Evolutionary conservation across 2,888 invertebrate species (phyloP).

Genomic region (Atethmia centrago): DNA sequence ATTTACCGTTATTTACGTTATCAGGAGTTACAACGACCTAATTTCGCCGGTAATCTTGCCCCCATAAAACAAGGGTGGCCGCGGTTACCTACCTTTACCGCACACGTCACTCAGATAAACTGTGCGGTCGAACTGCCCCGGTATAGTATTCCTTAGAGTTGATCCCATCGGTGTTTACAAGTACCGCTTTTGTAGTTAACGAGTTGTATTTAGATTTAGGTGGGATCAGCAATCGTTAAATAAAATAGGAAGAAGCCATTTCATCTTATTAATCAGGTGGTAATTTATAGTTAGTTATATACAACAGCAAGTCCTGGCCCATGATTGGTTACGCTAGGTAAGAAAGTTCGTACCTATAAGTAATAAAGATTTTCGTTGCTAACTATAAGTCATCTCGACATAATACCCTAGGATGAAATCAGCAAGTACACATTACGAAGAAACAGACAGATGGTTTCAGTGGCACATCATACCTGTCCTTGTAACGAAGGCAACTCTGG

Average conservation of each 20-base stretch:
- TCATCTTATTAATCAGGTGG: neutral
- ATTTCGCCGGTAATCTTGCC: conserved; percentile 41
- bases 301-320: too few species aligned
- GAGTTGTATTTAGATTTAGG: neutral
- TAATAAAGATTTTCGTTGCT: neutral
- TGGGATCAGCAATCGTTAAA: neutral
- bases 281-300: neutral
- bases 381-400: too few species aligned
- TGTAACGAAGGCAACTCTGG: neutral
- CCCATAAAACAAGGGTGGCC: conserved; percentile 53
- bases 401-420: neutral
- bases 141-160: conserved; percentile 30
- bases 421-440: neutral
- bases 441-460: neutral
- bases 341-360: neutral
- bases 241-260: neutral
- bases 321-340: neutral
- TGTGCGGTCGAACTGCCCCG: conserved; percentile 45
- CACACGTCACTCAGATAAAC: conserved; percentile 57
- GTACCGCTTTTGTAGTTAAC: neutral
- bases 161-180: conserved; percentile 48
- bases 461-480: neutral
- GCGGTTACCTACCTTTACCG: conserved; percentile 53
- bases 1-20: conserved; percentile 49
- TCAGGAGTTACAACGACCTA: conserved; percentile 49